Evolutionary conservation across 1,140 invertebrate species (phyloP), one percentile per base, ranked within the genome.

Genomic region (Trachymyrmex septentrionalis): DNA sequence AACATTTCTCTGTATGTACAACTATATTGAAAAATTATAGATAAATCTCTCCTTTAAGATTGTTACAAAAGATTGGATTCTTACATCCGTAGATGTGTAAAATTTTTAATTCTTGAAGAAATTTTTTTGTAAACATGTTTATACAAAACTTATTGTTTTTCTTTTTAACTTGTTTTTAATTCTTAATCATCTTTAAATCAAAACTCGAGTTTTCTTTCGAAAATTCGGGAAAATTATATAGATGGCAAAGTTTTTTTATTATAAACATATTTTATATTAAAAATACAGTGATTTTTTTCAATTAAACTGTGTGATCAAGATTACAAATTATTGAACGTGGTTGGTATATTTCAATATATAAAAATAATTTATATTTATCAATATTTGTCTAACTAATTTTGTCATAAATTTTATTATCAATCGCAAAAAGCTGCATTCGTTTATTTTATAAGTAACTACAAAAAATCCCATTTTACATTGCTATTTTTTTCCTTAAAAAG

Each of bases 21-120:
- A 19, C 5, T 76, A 21, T 76, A 21, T 50, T 78, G 6, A 69
- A 80, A 57, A 81, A 38, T 69, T 69, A 69, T 24, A 57, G 2
- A 6, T 24, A 9, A 59, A 48, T 16, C 3, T 50, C 16, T 30
- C 1, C 10, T 50, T 16, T 6, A 71, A 69, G 2, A 27, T 50
- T 50, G 1, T 6, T 21, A 2, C 3, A 14, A 67, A 44, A 67
- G 19, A 67, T 67, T 66, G 34, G 9, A 19, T 0, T 1, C 6
- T 16, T 24, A 27, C 19, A 48, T 38, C 6, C 12, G 6, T 69
- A 24, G 38, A 48, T 2, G 24, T 55, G 4, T 19, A 12, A 77
- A 27, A 19, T 16, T 61, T 44, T 24, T 19, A 19, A 10, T 16
- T 30, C 24, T 77, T 9, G 5, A 24, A 12, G 7, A 57, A 34